phyloP scores from a whole-genome alignment of 2,888 invertebrate genomes.

The Thereva nobilitata region DNA sequence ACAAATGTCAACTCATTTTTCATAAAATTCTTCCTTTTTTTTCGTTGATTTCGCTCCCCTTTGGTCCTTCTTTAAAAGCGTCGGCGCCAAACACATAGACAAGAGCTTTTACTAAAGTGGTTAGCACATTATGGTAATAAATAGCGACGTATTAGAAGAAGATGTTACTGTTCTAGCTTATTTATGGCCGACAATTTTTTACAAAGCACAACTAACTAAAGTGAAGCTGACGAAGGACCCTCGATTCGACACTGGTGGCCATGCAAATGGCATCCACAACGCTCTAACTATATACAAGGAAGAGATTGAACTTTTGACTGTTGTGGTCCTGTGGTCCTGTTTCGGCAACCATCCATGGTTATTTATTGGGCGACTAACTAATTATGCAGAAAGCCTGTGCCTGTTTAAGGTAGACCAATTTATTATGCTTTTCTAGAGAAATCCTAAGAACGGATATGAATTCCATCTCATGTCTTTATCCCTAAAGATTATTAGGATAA shows the following conservation, averaged over 20 bases:
- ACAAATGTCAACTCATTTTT: slow-evolving; percentile 42
- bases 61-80: slow-evolving; percentile 39
- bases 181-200: slow-evolving; percentile 33
- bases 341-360: slow-evolving; percentile 9
- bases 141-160: slow-evolving; percentile 42
- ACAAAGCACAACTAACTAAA: slow-evolving; percentile 21
- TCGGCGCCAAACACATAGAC: slow-evolving; percentile 40
- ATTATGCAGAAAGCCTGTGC: slow-evolving; percentile 35
- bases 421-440: slow-evolving; percentile 9
- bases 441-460: not conserved
- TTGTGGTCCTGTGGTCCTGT: not conserved
- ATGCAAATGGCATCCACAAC: slow-evolving; percentile 17
- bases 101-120: slow-evolving; percentile 41
- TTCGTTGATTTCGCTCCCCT: slow-evolving; percentile 1
- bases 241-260: slow-evolving; percentile 11
- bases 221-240: slow-evolving; percentile 3
- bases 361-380: slow-evolving; percentile 26
- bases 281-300: not conserved
- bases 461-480: not conserved
- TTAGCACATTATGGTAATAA: slow-evolving; percentile 43
- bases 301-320: slow-evolving; percentile 32
- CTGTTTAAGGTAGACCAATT: slow-evolving; percentile 34
- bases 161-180: slow-evolving; percentile 39
- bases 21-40: slow-evolving; percentile 31
- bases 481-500: slow-evolving; percentile 13